Evolutionary conservation across 2,888 invertebrate species (phyloP).

Genomic region (Galeopsomyia nigrocyanea): DNA sequence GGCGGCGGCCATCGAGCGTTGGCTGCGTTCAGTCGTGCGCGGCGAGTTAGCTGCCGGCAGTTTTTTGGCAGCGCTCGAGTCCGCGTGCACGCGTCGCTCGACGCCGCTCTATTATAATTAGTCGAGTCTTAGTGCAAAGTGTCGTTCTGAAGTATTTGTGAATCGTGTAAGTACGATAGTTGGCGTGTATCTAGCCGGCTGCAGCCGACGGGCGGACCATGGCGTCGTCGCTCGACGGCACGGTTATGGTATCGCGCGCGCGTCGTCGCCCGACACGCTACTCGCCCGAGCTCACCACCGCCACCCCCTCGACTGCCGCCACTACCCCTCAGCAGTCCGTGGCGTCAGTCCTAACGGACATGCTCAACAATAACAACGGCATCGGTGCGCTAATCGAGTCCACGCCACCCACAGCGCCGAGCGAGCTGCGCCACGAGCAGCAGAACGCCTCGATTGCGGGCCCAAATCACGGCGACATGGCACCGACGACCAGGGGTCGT

Average conservation of each 20-base stretch:
- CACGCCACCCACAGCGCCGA: neutral
- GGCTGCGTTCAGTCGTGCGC: neutral
- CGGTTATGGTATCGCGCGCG: slow-evolving; percentile 38
- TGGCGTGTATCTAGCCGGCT: neutral
- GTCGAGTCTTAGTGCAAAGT: no score
- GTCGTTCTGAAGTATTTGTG: no score
- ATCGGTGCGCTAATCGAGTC: slow-evolving; percentile 7
- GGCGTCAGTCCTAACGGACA: slow-evolving; percentile 15
- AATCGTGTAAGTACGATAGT: neutral
- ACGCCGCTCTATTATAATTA: neutral
- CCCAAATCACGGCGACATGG: slow-evolving; percentile 23
- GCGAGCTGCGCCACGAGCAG: neutral
- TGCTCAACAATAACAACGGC: slow-evolving; percentile 19
- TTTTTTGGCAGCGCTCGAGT: slow-evolving; percentile 20
- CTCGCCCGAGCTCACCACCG: slow-evolving; percentile 36
- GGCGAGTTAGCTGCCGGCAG: slow-evolving; percentile 3
- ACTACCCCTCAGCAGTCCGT: slow-evolving; percentile 15
- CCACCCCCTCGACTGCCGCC: neutral
- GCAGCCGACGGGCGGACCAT: slow-evolving; percentile 9
- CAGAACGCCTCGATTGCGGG: slow-evolving; percentile 4
- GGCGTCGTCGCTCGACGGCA: slow-evolving; percentile 34
- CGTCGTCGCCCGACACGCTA: slow-evolving; percentile 46
- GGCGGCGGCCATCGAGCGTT: neutral
- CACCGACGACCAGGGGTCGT: slow-evolving; percentile 21
- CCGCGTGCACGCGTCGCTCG: neutral